Evolutionary conservation across 2,113 vertebrate species (phyloP).

Genomic region (Microtus oregoni): DNA sequence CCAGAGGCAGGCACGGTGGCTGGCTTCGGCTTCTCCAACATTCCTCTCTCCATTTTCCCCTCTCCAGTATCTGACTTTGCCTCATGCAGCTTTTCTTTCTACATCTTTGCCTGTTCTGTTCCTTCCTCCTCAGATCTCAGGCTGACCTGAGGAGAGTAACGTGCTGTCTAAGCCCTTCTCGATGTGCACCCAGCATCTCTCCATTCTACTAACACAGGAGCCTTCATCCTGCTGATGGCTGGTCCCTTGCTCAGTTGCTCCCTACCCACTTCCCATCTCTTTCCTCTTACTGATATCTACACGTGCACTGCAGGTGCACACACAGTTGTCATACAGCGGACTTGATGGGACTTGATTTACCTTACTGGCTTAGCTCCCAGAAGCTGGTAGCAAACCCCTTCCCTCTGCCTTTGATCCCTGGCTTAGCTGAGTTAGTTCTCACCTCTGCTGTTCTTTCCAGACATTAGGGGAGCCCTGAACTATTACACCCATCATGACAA

Average conservation of each 20-base stretch:
- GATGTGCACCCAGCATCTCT: neutral
- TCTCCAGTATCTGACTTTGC: neutral
- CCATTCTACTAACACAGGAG: neutral
- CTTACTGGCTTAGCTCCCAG: neutral
- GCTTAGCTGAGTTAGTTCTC: neutral
- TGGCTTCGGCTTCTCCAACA: accelerated
- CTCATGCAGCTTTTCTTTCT: neutral
- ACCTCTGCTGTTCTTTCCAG: neutral
- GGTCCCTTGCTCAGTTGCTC: neutral
- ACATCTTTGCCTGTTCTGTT: accelerated
- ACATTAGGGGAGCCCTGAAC: neutral
- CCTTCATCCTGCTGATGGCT: neutral
- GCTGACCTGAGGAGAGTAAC: neutral
- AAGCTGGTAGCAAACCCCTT: neutral
- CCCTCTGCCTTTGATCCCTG: neutral
- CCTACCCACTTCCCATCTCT: neutral
- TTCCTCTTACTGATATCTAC: neutral
- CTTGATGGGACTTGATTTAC: neutral
- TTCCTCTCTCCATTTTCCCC: neutral
- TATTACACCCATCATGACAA: neutral
- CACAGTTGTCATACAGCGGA: neutral
- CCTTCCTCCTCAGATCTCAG: neutral
- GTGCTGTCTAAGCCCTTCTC: neutral
- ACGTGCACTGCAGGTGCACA: neutral
- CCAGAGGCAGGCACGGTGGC: accelerated